Conservation (phyloP, 2,888 invertebrate species). For the Eristalis intricaria region DNA sequence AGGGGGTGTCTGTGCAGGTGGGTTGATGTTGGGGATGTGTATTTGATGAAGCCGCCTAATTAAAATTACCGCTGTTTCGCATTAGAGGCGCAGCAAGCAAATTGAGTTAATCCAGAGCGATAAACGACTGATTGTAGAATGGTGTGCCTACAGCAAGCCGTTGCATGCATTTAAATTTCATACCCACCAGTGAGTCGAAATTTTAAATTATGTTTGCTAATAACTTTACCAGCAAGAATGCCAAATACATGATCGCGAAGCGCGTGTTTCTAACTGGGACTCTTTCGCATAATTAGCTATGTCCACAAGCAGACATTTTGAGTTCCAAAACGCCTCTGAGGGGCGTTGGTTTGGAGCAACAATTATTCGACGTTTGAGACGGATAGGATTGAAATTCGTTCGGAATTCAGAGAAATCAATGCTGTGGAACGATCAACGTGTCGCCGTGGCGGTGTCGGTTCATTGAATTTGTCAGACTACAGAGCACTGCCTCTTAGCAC, state of each 20-base stretch:
- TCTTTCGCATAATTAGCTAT: conserved; percentile 54
- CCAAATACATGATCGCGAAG: conserved; percentile 18
- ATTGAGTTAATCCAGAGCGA: not conserved
- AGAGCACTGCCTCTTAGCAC: too few relatives aligned
- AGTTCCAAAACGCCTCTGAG: not conserved
- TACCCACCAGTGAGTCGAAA: conserved; percentile 23
- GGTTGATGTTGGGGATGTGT: conserved; percentile 6
- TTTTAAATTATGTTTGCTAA: conserved; percentile 66
- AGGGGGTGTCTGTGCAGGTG: conserved; percentile 29
- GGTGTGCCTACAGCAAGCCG: not conserved
- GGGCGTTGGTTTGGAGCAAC: not conserved
- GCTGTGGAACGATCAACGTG: too few relatives aligned
- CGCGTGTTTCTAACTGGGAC: conserved; percentile 7
- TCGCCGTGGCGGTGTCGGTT: too few relatives aligned
- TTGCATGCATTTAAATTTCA: conserved; percentile 52
- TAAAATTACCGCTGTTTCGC: conserved; percentile 55
- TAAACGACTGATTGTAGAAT: not conserved
- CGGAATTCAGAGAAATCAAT: too few relatives aligned
- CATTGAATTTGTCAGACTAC: too few relatives aligned
- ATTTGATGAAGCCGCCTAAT: conserved; percentile 61
- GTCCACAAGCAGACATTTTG: conserved; percentile 17
- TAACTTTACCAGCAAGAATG: conserved; percentile 54
- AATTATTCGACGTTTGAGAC: not conserved
- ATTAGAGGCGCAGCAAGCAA: not conserved
- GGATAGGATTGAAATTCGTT: too few relatives aligned